Evolutionary conservation across 2,888 invertebrate species (phyloP), one percentile per base, ranked within the genome.

Genomic region (Ophion obscuratus): DNA sequence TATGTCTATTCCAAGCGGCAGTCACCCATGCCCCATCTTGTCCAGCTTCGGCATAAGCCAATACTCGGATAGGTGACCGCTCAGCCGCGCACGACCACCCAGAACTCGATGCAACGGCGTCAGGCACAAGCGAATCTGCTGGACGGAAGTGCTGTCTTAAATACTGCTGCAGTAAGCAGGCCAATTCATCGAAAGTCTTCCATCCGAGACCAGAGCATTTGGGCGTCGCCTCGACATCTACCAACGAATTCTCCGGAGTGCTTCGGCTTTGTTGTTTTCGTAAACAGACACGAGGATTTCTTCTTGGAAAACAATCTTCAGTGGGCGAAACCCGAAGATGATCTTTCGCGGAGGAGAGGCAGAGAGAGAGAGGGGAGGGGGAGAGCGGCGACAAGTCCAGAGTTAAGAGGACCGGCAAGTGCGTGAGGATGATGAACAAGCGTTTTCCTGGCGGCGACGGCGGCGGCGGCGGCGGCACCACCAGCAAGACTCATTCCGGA

Each of bases 341-440:
- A 82, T 82, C 44, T 44, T 62, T 76, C 61, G 68, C 36, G 68
- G 61, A 62, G 40, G 31, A 53, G 5, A 53, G 14, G 11, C 10
- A 53, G 27, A 53, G 53, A 62, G 6, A 5, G 3, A 20, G 17
- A 17, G 14, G 17, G 27, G 27, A 27, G 53, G 44, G 6, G 2
- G 3, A 47, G 44, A 27, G 31, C 14, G 24, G 27, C 11, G 40
- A 40, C 6, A 24, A 61, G 73, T 20, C 31, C 31, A 40, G 57
- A 57, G 20, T n/a, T 9, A 61, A 40, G 40, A 0, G 57, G 53
- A 20, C 57, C 20, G 57, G 57, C 53, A 40, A 76, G 80, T 71
- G 81, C 83, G 77, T 78, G 80, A 81, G 70, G 68, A 78, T 81
- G 87, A 80, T 87, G 83, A 81, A 87, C 85, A 83, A 83, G 75